Evolutionary conservation across 1,140 invertebrate genomes (phyloP).

Genomic region (Drosophila saltans): DNA sequence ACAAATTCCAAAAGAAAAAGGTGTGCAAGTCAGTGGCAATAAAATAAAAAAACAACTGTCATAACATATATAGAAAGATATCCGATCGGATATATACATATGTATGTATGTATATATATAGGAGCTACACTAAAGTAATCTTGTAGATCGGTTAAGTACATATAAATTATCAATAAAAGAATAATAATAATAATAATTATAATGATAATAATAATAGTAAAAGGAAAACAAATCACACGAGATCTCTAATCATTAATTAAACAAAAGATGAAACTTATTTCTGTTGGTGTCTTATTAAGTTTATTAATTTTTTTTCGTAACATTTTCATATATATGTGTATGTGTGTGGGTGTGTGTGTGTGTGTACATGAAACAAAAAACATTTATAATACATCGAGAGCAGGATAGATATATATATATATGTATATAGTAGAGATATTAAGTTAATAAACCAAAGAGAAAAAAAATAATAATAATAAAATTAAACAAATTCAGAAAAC

Average conservation of each 20-base stretch:
- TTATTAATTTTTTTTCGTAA: conserved; percentile 28
- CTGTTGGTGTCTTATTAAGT: conserved; percentile 45
- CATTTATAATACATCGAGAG: conserved; percentile 45
- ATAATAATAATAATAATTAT: conserved; percentile 43
- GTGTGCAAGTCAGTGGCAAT: conserved; percentile 57
- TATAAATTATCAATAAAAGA: conserved; percentile 48
- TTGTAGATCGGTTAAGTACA: conserved; percentile 41
- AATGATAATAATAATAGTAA: conserved; percentile 34
- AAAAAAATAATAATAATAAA: conserved; percentile 32
- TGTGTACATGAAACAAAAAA: conserved; percentile 42
- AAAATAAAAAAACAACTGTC: conserved; percentile 4
- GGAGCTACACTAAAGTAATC: conserved; percentile 49
- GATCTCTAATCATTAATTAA: conserved; percentile 52
- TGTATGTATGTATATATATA: conserved; percentile 26
- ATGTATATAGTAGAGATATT: neutral
- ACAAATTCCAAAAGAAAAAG: neutral
- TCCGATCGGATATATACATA: conserved; percentile 5
- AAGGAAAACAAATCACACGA: conserved; percentile 52
- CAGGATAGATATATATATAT: conserved; percentile 1
- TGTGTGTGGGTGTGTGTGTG: too few species aligned
- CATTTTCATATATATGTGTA: too few species aligned
- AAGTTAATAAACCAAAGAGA: conserved; percentile 22
- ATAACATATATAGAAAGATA: neutral
- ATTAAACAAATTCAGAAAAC: conserved; percentile 36
- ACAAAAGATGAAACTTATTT: conserved; percentile 43